Percentiles rank a stretch among this genome's conserved stretches.
Conservation (phyloP, 2,888 invertebrate species). For the Abscondita cerata region DNA sequence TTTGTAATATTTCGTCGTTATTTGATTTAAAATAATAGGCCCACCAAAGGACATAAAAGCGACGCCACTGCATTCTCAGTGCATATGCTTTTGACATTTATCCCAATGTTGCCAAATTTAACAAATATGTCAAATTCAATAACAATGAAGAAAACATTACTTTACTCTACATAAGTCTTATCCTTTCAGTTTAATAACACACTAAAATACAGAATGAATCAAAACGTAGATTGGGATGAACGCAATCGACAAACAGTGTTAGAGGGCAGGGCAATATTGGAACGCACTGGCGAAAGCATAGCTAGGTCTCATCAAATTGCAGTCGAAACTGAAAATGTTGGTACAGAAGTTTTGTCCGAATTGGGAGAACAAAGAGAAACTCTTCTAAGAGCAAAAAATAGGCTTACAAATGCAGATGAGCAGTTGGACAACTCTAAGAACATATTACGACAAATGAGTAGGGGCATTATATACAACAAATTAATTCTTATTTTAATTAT, state of each 20-base stretch:
- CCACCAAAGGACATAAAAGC: too few species aligned
- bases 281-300: conserved; percentile 69
- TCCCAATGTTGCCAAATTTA: too few species aligned
- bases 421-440: conserved; percentile 70
- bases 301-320: conserved; percentile 76
- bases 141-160: too few species aligned
- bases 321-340: conserved; percentile 81
- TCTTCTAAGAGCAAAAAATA: conserved; percentile 68
- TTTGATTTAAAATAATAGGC: too few species aligned
- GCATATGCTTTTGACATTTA: too few species aligned
- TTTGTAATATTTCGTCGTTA: too few species aligned
- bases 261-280: conserved; percentile 64
- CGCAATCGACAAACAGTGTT: conserved; percentile 65
- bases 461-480: conserved; percentile 78
- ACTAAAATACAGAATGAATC: too few species aligned
- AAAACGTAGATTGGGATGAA: conserved; percentile 59
- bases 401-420: conserved; percentile 75
- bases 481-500: conserved; percentile 77
- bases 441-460: conserved; percentile 71
- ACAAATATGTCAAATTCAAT: too few species aligned
- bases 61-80: too few species aligned
- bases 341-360: conserved; percentile 78
- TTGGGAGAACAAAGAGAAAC: conserved; percentile 79
- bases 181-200: too few species aligned
- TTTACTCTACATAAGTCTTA: too few species aligned